These are phyloP conservation scores for Pantherophis alleghaniensis DNA, from an alignment of 2,797 vertebrate genomes.

Conservation along the genomic window DNA sequence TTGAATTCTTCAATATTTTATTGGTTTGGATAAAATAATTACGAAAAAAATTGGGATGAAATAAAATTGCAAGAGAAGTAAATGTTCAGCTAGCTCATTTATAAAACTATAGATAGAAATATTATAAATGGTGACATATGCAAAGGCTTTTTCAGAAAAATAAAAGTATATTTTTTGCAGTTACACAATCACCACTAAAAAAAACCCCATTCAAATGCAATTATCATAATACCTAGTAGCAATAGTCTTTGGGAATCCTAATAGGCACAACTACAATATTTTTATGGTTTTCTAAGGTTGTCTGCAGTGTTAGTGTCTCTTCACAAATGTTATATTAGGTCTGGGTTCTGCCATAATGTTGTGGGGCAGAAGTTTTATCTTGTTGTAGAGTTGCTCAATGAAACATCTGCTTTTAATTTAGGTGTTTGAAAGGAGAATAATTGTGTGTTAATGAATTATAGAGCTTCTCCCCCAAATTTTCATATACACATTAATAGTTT, in stretches of 20 bases:
- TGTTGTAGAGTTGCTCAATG: not conserved
- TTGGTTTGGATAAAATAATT: not conserved
- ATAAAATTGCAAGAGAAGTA: not conserved
- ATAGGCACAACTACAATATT: not conserved
- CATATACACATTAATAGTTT: conserved; percentile 53
- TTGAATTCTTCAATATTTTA: not conserved
- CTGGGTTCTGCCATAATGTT: not conserved
- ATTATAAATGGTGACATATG: not conserved
- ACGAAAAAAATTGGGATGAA: not conserved
- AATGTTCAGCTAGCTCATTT: not conserved
- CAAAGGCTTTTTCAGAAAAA: not conserved
- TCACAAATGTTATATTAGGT: not conserved
- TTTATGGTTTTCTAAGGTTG: not conserved
- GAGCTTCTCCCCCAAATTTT: conserved; percentile 7
- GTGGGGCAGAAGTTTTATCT: not conserved
- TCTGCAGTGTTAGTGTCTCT: not conserved
- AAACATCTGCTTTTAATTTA: not conserved
- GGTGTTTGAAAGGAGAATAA: not conserved
- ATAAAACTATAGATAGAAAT: not conserved
- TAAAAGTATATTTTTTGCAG: not conserved
- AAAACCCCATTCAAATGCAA: not conserved
- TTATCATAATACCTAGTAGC: not conserved
- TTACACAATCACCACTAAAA: not conserved
- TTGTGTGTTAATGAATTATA: too few relatives aligned
- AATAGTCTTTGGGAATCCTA: not conserved